Percentiles rank a stretch among this genome's conserved stretches.
Conservation (phyloP, 2,113 vertebrate species). For the Tragelaphus strepsiceros region DNA sequence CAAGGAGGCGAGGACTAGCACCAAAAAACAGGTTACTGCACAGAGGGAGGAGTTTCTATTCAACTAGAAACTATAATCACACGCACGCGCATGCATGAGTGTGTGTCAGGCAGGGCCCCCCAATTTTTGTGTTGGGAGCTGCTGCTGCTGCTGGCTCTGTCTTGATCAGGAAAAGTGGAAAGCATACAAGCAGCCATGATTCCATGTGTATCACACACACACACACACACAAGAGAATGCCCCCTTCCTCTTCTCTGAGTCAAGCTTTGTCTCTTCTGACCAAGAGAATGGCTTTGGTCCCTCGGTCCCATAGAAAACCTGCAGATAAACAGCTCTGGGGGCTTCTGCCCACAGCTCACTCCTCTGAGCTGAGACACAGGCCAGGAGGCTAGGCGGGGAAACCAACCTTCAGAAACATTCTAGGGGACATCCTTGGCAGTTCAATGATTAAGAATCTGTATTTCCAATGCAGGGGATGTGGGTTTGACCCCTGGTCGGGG, state of each 20-base stretch:
- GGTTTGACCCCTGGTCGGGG: accelerated
- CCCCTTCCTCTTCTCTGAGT: neutral
- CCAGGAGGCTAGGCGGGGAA: accelerated
- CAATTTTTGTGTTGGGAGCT: neutral
- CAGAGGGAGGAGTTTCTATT: neutral
- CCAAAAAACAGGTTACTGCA: neutral
- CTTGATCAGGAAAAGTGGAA: neutral
- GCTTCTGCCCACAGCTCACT: neutral
- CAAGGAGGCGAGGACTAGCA: accelerated
- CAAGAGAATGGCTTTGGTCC: accelerated
- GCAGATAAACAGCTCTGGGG: neutral
- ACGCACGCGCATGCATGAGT: accelerated
- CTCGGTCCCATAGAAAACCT: neutral
- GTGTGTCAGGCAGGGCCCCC: neutral
- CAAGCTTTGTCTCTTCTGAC: neutral
- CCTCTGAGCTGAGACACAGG: neutral
- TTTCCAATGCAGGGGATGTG: neutral
- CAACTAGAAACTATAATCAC: accelerated
- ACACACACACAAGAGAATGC: accelerated
- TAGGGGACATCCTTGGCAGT: neutral
- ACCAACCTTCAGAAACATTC: neutral
- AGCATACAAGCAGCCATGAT: neutral
- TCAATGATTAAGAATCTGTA: neutral
- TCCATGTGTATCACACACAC: too few relatives aligned
- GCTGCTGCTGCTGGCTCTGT: neutral